These are phyloP conservation scores for Atopsyche davidsoni DNA, from an alignment of 1,140 invertebrate genomes.

Conservation along the genomic window DNA sequence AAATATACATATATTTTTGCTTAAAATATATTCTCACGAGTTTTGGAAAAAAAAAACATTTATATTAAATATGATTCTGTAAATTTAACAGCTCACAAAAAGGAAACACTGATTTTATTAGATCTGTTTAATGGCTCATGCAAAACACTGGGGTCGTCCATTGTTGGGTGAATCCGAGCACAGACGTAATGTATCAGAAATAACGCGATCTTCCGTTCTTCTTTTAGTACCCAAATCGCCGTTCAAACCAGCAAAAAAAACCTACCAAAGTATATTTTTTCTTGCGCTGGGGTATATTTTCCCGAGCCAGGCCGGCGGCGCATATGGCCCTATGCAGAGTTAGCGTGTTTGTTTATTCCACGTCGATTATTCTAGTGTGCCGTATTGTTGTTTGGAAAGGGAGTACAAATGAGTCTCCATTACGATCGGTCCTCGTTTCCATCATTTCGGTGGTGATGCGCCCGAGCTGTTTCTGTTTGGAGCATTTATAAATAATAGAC, in stretches of 20 bases:
- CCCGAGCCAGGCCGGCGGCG: no score
- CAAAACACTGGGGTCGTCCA: constrained; percentile 21
- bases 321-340: no score
- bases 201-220: constrained; percentile 26
- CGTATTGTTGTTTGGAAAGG: constrained; percentile 19
- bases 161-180: constrained; percentile 17
- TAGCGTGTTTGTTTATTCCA: constrained; percentile 29
- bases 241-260: no score
- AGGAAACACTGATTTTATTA: constrained; percentile 26
- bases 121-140: constrained; percentile 29
- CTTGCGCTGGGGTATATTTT: no score
- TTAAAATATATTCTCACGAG: no score
- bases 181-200: constrained; percentile 28
- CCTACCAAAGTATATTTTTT: no score
- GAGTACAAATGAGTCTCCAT: constrained; percentile 23
- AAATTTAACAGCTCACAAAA: constrained; percentile 8
- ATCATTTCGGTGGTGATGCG: constrained; percentile 20
- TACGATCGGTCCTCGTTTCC: constrained; percentile 23
- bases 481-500: constrained; percentile 19
- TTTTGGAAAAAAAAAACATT: no score
- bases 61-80: no score
- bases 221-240: constrained; percentile 23
- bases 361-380: constrained; percentile 25
- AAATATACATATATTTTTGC: no score
- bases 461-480: constrained; percentile 11